Evolutionary conservation across 2,797 vertebrate species (phyloP), one percentile per base, ranked within the genome.

Genomic region (Leptoclinus maculatus): DNA sequence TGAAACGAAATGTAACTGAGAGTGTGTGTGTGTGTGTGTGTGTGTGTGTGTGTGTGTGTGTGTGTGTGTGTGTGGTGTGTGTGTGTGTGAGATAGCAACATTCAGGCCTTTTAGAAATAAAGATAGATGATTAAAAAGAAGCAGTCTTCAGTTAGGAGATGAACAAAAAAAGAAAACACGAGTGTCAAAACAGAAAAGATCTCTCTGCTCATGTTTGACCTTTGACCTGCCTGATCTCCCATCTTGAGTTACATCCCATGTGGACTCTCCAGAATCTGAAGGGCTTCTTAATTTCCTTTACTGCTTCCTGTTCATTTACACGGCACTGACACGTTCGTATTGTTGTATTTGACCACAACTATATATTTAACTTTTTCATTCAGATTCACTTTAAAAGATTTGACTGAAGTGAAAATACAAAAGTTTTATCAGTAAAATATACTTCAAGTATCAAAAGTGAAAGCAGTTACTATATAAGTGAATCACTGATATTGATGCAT

Each of bases 241-340:
- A 8, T 78, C 86, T 94, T 57, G 12, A 60, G 79, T 94, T 91
- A 84, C 91, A 38, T 67, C 71, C 66, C 62, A 71, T 82, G 66
- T 84, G 79, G 74, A 70, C 47, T 49, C 47, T 51, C 47, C 47
- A 51, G 47, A 12, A 51, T 25, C 51, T 25, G 21, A 53, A 25
- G 51, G 2, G 51, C 12, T 23, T 6, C 51, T 25, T 53, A 14
- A 13, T n/a, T 53, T 53, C 11, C 11, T 25, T 53, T 51, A 0
- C 21, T 23, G 34, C 49, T 68, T 62, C 36, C 25, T 67, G 3
- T 76, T 29, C 2, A 17, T 34, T 60, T 60, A 17, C 2, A 19
- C 21, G 25, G 4, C 34, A 32, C 17, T 6, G 21, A 41, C 43
- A 45, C 21, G 45, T 47, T 47, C 21, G 19, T 19, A 19, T 43